Evolutionary conservation across 2,888 invertebrate genomes (phyloP).

Genomic region (Cheilosia pagana): DNA sequence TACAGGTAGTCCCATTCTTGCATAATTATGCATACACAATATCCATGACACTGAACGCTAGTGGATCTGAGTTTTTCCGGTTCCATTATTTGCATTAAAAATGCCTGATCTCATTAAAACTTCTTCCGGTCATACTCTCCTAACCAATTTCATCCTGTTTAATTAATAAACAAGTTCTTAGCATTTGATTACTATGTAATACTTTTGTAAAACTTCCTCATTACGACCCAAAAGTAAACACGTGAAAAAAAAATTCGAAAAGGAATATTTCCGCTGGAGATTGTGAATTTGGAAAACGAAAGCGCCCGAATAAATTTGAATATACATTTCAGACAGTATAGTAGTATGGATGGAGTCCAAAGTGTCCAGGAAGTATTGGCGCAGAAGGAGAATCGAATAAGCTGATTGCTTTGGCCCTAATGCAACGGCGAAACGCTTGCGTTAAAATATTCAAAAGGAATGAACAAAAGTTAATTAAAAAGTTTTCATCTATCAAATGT

Average conservation of each 20-base stretch:
- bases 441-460: conserved; percentile 49
- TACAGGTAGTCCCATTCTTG: too few species aligned
- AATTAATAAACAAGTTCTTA: conserved; percentile 38
- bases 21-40: too few species aligned
- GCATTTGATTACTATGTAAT: conserved; percentile 20
- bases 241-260: not conserved
- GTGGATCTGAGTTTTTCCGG: too few species aligned
- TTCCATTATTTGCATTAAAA: not conserved
- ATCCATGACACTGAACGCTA: too few species aligned
- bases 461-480: conserved; percentile 61
- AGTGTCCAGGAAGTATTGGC: conserved; percentile 10
- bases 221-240: conserved; percentile 25
- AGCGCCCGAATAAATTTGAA: conserved; percentile 36
- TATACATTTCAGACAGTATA: conserved; percentile 11
- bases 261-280: not conserved
- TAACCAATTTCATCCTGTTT: not conserved
- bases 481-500: conserved; percentile 37
- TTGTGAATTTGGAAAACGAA: conserved; percentile 1
- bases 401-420: conserved; percentile 26
- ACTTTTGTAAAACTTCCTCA: conserved; percentile 35
- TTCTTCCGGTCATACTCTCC: not conserved
- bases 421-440: conserved; percentile 20
- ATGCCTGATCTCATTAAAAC: not conserved
- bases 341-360: not conserved
- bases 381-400: conserved; percentile 13